phyloP scores from a whole-genome alignment of 2,113 vertebrate species.

The Coptodon rendalli region DNA sequence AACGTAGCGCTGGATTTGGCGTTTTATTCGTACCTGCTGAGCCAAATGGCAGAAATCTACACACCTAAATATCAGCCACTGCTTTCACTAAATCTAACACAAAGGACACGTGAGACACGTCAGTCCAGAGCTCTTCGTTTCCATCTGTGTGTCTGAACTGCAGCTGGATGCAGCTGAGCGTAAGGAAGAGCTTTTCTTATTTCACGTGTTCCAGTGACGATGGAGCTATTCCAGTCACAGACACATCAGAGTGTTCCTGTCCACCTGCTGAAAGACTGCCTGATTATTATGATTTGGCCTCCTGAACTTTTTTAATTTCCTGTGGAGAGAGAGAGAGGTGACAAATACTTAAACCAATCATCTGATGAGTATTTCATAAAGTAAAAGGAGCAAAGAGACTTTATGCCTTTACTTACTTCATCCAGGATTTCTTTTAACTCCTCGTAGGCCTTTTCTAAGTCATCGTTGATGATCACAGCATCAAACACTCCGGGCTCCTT shows the following conservation, averaged over 20 bases:
- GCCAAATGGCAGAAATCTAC: not conserved
- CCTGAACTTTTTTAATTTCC: slow-evolving; percentile 72
- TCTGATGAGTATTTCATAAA: fast-evolving
- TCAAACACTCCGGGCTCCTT: slow-evolving; percentile 91
- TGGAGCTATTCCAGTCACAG: not conserved
- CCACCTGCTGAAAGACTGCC: not conserved
- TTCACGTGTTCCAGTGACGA: not conserved
- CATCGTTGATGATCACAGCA: slow-evolving; percentile 85
- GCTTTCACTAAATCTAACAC: slow-evolving; percentile 4
- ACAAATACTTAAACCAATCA: not conserved
- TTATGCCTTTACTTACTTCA: slow-evolving; percentile 72
- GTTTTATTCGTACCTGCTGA: not conserved
- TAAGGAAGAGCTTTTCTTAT: not conserved
- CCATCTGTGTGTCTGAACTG: not conserved
- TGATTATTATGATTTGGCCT: slow-evolving; percentile 41
- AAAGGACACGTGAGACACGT: not conserved
- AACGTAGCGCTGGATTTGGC: not conserved
- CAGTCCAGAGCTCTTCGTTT: not conserved
- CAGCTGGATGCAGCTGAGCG: not conserved
- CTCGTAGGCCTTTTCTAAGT: slow-evolving; percentile 83
- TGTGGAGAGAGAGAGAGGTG: slow-evolving; percentile 7
- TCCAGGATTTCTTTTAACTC: slow-evolving; percentile 78
- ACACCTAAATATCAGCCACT: not conserved
- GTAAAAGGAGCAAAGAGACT: not conserved
- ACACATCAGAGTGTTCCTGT: not conserved